These are phyloP conservation scores for Pempheris klunzingeri DNA, from an alignment of 2,797 vertebrate species.

Conservation along the genomic window DNA sequence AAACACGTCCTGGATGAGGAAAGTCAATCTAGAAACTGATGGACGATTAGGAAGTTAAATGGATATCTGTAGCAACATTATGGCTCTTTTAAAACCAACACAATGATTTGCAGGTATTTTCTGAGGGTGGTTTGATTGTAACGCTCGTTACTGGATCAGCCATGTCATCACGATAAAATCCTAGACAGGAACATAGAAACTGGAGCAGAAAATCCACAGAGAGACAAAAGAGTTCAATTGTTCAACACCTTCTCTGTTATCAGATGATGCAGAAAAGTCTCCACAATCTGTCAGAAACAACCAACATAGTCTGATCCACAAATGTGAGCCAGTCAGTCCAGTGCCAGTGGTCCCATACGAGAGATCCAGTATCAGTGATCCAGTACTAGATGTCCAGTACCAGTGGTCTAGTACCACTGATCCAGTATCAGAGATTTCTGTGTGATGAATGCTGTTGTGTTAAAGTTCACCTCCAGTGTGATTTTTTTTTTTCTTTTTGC, in stretches of 20 bases:
- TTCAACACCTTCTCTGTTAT: not conserved
- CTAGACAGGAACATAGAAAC: not conserved
- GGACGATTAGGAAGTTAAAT: not conserved
- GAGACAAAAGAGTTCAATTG: not conserved
- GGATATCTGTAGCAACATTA: no score
- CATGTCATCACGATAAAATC: not conserved
- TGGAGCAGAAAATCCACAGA: conserved; percentile 2
- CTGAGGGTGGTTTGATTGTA: not conserved
- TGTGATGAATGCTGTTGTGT: not conserved
- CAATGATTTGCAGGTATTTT: not conserved
- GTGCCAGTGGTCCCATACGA: not conserved
- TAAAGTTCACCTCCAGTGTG: not conserved
- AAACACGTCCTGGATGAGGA: not conserved
- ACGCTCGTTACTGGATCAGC: not conserved
- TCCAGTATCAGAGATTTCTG: no score
- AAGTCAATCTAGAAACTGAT: not conserved
- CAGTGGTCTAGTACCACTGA: not conserved
- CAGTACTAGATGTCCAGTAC: not conserved
- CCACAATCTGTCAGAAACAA: not conserved
- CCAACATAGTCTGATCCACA: not conserved
- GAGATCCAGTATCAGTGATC: not conserved
- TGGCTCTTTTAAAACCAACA: not conserved
- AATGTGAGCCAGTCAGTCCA: not conserved
- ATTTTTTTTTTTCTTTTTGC: no score
- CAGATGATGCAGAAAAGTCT: not conserved